Base-by-base conservation (phyloP, 2,888 invertebrate genomes). In the Agrilus cyanescens region DNA sequence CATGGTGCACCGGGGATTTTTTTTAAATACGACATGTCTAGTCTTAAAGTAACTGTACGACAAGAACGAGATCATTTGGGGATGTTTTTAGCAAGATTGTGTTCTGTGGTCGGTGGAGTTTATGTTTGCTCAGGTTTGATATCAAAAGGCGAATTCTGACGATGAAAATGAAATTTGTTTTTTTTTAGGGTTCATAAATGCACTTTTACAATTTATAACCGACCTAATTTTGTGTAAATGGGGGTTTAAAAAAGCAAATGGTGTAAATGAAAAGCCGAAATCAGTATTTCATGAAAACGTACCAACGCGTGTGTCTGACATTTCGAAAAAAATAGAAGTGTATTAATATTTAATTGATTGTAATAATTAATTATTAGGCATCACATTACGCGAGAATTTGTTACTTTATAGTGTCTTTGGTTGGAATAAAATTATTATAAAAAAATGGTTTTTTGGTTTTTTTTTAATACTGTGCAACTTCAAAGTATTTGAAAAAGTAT, bases 1-100 rank as follows among this genome's bases (percentile, higher is more conserved):
- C 94, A 94, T 59, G 95, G 95, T 1, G 82, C 89, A 14, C 89
- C 95, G 0, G 96, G 96, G 15, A 84, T 96, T 50, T 95, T 89
- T 63, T 85, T 96, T 55, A 94, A 94, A 65, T 96, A 96, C 63
- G 94, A 96, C 57, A 82, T 90, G 69, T 86, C 91, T 13, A 87
- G 94, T 0, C 67, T 96, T 35, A 88, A 87, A 70, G 83, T 96
- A 5, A 76, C 78, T 59, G 85, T 91, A 0, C 78, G 73, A 40
- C 85, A 88, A 60, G 82, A 88, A 58, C 73, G 83, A 44, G 88
- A 89, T 53, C 76, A 83, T 49, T 53, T 85, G 29, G 66, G 82
- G 33, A 82, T 87, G 62, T 91, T 97, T 62, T 70, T 85, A 43
- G 79, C 94, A 37, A 80, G 91, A 56, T 69, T 98, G 4, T 93